Percentiles rank a stretch among this genome's conserved stretches.
phyloP scores from a whole-genome alignment of 2,113 vertebrate genomes.

The Corydoras maculifer region DNA sequence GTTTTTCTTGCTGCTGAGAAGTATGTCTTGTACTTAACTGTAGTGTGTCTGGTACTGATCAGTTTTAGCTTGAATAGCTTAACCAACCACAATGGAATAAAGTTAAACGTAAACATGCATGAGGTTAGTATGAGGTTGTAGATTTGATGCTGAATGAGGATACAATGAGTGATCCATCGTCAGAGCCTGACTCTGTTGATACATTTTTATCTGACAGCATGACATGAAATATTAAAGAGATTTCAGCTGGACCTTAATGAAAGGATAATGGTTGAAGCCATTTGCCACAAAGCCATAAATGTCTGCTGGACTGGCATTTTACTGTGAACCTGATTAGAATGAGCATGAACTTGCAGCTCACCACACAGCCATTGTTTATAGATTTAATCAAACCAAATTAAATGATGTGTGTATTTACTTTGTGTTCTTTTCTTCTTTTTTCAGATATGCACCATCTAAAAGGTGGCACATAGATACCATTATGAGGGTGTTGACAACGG shows the following conservation, averaged over 20 bases:
- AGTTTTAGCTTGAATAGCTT: too few relatives aligned
- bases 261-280: too few relatives aligned
- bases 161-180: constrained; percentile 67
- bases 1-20: constrained; percentile 98
- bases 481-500: constrained; percentile 96
- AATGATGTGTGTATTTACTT: background rate
- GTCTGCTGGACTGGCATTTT: too few relatives aligned
- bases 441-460: constrained; percentile 95
- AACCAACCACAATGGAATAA: too few relatives aligned
- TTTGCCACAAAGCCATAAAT: too few relatives aligned
- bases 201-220: constrained; percentile 59
- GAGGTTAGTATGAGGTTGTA: background rate
- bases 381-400: background rate
- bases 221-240: background rate
- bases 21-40: constrained; percentile 58
- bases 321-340: too few relatives aligned
- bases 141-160: constrained; percentile 59
- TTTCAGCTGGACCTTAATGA: background rate
- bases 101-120: too few relatives aligned
- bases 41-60: too few relatives aligned
- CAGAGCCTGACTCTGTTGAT: constrained; percentile 59
- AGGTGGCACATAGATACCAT: constrained; percentile 99
- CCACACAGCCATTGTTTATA: too few relatives aligned
- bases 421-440: constrained; percentile 4
- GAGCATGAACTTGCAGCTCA: too few relatives aligned